Base-by-base conservation (phyloP, 2,888 invertebrate species). In the Parnassius mnemosyne region DNA sequence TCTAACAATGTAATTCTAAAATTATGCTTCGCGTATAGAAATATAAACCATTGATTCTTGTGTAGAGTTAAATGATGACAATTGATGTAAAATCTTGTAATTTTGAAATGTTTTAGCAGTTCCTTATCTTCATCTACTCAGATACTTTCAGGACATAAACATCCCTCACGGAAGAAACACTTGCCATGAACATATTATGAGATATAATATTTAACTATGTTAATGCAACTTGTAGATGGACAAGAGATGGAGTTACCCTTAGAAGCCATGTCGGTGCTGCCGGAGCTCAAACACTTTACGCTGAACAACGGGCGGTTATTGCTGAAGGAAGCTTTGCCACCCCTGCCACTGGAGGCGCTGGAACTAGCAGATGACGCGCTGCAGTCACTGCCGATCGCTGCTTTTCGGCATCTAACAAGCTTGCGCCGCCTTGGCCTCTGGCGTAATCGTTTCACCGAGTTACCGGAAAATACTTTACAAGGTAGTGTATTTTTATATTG, bases 401-500 rank as follows among this genome's bases (percentile, higher is more conserved):
- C 77, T 3, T 81, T 81, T 64, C 50, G 61, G 10, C 69, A 68
- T 0, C 71, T 76, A 1, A 25, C 58, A 0, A n/a, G 52, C 0
- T 53, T 81, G 25, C 55, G 57, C n/a, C 68, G 61, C 10, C 65
- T 72, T 13, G 53, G 60, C 9, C 60, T 70, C 13, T 67, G 66
- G 63, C 25, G 56, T 2, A 61, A 73, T 56, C 0, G 75, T 51
- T 34, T 68, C 53, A 53, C 73, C 68, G 1, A 75, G 16, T 0
- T 60, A 1, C 60, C 80, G 70, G 66, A 76, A 66, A 64, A 66
- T 25, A 66, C 70, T 0, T 68, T 72, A 11, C 77, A 78, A 12
- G 51, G 46, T 42, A 73, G 13, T n/a, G 34, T 34, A 34, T 7
- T 34, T 34, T 34, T 34, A 5, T 7, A 7, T 34, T 34, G 34